Conservation (phyloP, 1,140 invertebrate genomes). For the Drosophila littoralis region DNA sequence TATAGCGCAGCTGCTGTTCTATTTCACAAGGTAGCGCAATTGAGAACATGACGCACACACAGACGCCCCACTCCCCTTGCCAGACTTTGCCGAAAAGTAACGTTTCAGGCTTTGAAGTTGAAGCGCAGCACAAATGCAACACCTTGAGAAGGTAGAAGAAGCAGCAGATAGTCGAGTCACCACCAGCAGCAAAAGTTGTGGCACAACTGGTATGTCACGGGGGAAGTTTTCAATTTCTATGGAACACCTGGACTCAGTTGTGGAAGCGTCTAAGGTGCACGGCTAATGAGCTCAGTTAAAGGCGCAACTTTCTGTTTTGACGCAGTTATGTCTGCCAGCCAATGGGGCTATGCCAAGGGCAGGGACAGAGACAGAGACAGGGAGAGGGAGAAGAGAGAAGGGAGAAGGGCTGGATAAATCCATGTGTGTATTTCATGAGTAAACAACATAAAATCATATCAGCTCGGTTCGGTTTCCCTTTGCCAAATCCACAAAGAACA, state of each 20-base stretch:
- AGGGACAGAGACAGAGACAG: neutral
- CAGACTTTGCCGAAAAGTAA: slow-evolving; percentile 19
- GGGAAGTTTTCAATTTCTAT: slow-evolving; percentile 71
- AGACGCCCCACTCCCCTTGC: neutral
- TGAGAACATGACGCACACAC: slow-evolving; percentile 34
- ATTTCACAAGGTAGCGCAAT: slow-evolving; percentile 59
- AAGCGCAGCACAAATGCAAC: slow-evolving; percentile 47
- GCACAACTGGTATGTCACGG: slow-evolving; percentile 49
- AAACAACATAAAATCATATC: slow-evolving; percentile 63
- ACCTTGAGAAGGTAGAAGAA: slow-evolving; percentile 54
- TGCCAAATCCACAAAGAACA: slow-evolving; percentile 65
- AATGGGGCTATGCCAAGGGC: slow-evolving; percentile 17
- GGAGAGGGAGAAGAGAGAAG: neutral
- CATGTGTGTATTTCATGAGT: slow-evolving; percentile 32
- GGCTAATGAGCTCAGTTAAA: slow-evolving; percentile 43
- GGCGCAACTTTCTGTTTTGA: slow-evolving; percentile 72
- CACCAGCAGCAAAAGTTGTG: slow-evolving; percentile 35
- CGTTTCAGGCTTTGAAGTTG: slow-evolving; percentile 27
- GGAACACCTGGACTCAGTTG: slow-evolving; percentile 68
- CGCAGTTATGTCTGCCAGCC: slow-evolving; percentile 69
- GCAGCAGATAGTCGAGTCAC: slow-evolving; percentile 27
- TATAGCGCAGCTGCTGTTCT: slow-evolving; percentile 64
- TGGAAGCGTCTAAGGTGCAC: slow-evolving; percentile 61
- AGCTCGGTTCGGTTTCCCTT: slow-evolving; percentile 34
- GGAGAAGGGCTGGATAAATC: slow-evolving; percentile 4